phyloP scores from a whole-genome alignment of 2,888 invertebrate species.

The Tyria jacobaeae region DNA sequence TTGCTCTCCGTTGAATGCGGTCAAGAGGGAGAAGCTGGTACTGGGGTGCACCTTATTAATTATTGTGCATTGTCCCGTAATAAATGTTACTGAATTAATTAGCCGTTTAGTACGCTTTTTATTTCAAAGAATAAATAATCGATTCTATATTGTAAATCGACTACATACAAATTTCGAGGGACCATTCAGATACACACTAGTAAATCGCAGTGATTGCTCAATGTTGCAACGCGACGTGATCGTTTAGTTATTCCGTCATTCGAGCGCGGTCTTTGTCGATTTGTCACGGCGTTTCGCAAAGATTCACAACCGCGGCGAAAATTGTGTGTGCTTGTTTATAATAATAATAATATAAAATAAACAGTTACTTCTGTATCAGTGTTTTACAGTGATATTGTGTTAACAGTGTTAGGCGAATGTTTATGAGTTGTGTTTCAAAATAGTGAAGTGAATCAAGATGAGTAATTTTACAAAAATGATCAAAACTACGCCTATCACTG shows the following conservation, averaged over 20 bases:
- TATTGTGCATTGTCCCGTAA: too few relatives aligned
- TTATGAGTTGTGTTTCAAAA: constrained; percentile 48
- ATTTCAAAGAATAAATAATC: too few relatives aligned
- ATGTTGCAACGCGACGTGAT: constrained; percentile 4
- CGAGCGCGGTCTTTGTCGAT: constrained; percentile 24
- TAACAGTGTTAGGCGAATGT: constrained; percentile 47
- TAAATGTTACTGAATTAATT: too few relatives aligned
- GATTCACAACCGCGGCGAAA: constrained; percentile 21
- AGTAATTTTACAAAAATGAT: constrained; percentile 82
- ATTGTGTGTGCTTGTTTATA: constrained; percentile 25
- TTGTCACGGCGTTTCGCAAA: constrained; percentile 17
- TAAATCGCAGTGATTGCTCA: neutral
- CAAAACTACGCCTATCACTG: constrained; percentile 93
- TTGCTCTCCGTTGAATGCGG: too few relatives aligned
- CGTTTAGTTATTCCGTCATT: neutral
- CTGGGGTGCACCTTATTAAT: too few relatives aligned
- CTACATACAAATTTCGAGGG: too few relatives aligned
- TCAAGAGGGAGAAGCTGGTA: too few relatives aligned
- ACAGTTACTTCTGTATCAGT: constrained; percentile 18
- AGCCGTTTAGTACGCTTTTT: too few relatives aligned
- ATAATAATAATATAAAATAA: constrained; percentile 20
- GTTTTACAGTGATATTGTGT: constrained; percentile 46
- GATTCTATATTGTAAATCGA: neutral
- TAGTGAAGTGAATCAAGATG: constrained; percentile 65
- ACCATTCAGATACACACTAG: neutral